These are phyloP conservation scores for Rhynchotus rufescens DNA, from an alignment of 2,797 vertebrate genomes.

Conservation along the genomic window DNA sequence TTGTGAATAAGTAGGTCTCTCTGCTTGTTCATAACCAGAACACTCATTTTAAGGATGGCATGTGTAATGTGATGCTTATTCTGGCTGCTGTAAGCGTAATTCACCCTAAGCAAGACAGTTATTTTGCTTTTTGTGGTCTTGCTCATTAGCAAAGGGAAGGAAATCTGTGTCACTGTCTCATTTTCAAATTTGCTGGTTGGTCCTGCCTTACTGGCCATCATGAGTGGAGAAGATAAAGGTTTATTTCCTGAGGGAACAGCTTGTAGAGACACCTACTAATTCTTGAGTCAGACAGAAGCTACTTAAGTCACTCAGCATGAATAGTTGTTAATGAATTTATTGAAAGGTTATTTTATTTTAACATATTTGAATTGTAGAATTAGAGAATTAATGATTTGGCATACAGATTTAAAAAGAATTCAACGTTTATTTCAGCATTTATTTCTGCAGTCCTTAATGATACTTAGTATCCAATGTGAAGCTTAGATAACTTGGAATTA, in stretches of 20 bases:
- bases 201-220: rapidly evolving
- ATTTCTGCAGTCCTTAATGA: not conserved
- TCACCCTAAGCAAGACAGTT: not conserved
- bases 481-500: not conserved
- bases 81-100: not conserved
- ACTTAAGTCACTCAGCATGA: not conserved
- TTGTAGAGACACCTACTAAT: not conserved
- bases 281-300: not conserved
- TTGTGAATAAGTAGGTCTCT: not conserved
- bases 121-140: not conserved
- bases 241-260: not conserved
- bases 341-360: not conserved
- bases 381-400: not conserved
- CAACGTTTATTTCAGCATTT: not conserved
- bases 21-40: not conserved
- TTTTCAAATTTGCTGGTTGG: not conserved
- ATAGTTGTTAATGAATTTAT: not conserved
- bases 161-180: not conserved
- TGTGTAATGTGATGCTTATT: not conserved
- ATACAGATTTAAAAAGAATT: not conserved
- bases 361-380: not conserved
- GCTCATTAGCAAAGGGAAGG: not conserved
- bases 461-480: not conserved
- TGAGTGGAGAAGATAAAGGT: not conserved
- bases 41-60: not conserved